Conservation (phyloP, 2,797 vertebrate genomes). For the Limosa lapponica region DNA sequence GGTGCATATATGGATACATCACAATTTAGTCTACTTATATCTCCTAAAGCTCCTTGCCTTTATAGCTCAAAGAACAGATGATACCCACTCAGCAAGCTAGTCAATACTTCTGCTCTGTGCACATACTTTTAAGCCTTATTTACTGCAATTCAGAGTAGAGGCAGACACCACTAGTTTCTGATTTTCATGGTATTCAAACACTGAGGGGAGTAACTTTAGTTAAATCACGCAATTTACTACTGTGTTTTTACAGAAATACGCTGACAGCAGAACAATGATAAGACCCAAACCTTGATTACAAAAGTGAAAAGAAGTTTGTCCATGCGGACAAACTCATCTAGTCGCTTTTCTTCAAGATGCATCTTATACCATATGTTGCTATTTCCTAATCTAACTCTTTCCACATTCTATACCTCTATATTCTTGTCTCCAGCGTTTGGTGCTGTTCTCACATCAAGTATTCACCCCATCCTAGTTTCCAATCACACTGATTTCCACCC, state of each 20-base stretch:
- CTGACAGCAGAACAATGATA: neutral
- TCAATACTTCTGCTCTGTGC: neutral
- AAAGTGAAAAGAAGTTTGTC: neutral
- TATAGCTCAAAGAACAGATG: neutral
- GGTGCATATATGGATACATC: neutral
- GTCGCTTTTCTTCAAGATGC: neutral
- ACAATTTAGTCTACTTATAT: neutral
- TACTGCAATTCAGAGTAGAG: neutral
- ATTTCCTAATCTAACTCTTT: neutral
- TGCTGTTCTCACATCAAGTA: neutral
- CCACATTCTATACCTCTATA: neutral
- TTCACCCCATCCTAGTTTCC: neutral
- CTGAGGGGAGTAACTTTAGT: neutral
- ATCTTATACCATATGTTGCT: neutral
- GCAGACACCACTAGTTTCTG: neutral
- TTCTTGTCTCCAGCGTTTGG: neutral
- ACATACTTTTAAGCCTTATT: neutral
- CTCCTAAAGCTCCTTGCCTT: neutral
- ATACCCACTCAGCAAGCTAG: neutral
- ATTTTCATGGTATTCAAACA: neutral
- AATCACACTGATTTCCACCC: neutral
- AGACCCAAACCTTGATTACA: neutral
- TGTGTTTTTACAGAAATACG: neutral
- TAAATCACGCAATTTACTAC: neutral
- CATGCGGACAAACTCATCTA: neutral